Base-by-base conservation (phyloP, 2,888 invertebrate genomes). In the Andrena praecox region DNA sequence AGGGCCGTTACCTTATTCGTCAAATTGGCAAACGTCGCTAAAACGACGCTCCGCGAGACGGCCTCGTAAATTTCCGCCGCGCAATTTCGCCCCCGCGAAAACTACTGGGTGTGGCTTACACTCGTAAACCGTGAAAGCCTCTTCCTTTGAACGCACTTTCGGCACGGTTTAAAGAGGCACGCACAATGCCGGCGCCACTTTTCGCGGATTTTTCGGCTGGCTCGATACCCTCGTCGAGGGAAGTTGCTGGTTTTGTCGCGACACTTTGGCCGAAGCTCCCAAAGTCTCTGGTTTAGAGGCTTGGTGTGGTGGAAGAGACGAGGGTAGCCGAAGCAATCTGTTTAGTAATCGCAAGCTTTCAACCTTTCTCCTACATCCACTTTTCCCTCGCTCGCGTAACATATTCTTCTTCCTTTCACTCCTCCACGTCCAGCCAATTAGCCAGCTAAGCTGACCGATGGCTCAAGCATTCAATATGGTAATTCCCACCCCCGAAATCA, bases 21-120 rank as follows among this genome's bases (percentile, higher is more conserved):
- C 85, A 85, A 87, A 87, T 87, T 87, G 87, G 80, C 80, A 76
- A 72, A 74, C 83, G 63, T 64, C 73, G 74, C 72, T 64, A 20
- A 27, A 33, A 69, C 64, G 59, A 70, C 64, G 70, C 42, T 62
- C 31, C 60, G 33, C 68, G 71, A 64, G 81, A 72, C 81, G 81
- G 42, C 63, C n/a, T 75, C 83, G 86, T 86, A 83, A 78, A 82
- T 83, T 84, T 80, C 70, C 75, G 52, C 42, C 60, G 27, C 33
- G 75, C 75, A 82, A 82, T 82, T 82, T 80, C 75, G 54, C 62
- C 50, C 33, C 60, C 73, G 48, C 29, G 75, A 29, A 27, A 60
- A 64, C 64, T 16, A 20, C 16, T 24, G 79, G 79, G 77, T 59
- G 79, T 73, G 80, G 79, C 63, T 71, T 62, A 62, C 66, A 35